Conservation (phyloP, 1,140 invertebrate genomes). For the Caenorhabditis inopinata region DNA sequence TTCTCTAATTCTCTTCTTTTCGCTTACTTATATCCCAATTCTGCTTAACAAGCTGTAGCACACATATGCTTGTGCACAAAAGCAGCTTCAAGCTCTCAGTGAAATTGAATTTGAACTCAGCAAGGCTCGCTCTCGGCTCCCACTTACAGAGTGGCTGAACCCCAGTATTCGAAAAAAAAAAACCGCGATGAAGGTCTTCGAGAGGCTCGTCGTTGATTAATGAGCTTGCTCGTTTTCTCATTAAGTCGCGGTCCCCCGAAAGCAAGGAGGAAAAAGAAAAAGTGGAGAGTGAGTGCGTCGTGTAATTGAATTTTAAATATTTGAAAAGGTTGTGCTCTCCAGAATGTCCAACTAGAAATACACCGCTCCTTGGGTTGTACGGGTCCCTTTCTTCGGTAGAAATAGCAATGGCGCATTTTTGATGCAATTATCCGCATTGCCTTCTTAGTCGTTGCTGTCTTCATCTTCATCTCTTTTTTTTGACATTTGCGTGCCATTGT, state of each 20-base stretch:
- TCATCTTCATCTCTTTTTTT: conserved; percentile 28
- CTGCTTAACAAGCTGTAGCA: neutral
- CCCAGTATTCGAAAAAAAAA: conserved; percentile 1
- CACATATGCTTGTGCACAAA: conserved; percentile 9
- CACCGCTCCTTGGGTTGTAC: neutral
- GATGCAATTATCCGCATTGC: conserved; percentile 15
- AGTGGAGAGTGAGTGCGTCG: conserved; percentile 2
- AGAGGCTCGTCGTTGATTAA: neutral
- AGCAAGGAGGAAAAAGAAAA: neutral
- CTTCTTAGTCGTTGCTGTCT: conserved; percentile 1
- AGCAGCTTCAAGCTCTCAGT: conserved; percentile 15
- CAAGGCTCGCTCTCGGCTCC: neutral
- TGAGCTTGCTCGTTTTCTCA: conserved; percentile 28
- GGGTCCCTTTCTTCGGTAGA: conserved; percentile 10
- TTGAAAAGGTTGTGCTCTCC: conserved; percentile 28
- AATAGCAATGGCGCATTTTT: conserved; percentile 21
- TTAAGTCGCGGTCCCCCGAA: neutral
- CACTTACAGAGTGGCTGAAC: neutral
- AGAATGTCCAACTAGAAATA: conserved; percentile 23
- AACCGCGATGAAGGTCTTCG: neutral
- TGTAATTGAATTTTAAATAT: conserved; percentile 32
- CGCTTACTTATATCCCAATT: neutral
- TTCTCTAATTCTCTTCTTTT: neutral
- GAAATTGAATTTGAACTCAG: conserved; percentile 33
- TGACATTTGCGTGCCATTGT: conserved; percentile 26